Conservation (phyloP, 2,797 vertebrate genomes). For the Argya squamiceps region DNA sequence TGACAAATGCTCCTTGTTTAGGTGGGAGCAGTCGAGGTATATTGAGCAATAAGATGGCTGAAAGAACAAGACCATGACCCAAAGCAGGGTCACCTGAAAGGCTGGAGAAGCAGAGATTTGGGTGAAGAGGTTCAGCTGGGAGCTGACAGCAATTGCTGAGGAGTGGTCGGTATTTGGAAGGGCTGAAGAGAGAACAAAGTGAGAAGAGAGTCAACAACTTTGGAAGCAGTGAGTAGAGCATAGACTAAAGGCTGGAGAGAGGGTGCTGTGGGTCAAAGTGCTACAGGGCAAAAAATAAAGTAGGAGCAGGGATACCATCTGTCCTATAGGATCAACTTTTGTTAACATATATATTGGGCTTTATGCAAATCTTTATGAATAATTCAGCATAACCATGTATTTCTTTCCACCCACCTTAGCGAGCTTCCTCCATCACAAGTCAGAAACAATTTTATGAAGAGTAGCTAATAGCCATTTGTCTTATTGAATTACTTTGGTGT, state of each 20-base stretch:
- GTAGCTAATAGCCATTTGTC: accelerated
- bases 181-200: neutral
- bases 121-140: neutral
- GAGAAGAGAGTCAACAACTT: neutral
- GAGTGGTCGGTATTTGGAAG: neutral
- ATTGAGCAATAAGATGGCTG: neutral
- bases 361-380: neutral
- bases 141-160: neutral
- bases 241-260: neutral
- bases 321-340: neutral
- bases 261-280: neutral
- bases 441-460: neutral
- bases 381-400: neutral
- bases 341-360: neutral
- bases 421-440: neutral
- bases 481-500: neutral
- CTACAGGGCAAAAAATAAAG: neutral
- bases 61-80: neutral
- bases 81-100: neutral
- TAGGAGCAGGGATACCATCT: neutral
- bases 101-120: neutral
- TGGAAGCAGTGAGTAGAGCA: neutral
- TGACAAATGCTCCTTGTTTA: accelerated
- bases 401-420: neutral
- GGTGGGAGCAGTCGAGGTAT: neutral